Evolutionary conservation across 2,113 vertebrate genomes (phyloP).

Genomic region (Tor tambroides): DNA sequence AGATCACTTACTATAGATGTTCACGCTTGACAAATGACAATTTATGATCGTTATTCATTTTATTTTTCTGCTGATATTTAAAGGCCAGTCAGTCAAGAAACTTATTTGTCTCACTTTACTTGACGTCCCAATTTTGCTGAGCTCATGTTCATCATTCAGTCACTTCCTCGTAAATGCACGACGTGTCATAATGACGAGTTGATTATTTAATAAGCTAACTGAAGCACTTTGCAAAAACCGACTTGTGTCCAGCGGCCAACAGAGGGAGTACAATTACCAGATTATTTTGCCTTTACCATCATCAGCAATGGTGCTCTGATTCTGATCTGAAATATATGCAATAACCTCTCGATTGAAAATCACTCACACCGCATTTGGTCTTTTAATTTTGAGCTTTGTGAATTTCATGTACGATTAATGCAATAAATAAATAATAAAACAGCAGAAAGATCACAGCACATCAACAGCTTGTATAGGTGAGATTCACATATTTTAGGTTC

Average conservation of each 20-base stretch:
- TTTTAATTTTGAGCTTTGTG: conserved; percentile 18
- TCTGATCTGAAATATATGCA: not conserved
- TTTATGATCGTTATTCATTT: not conserved
- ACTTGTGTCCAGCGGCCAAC: conserved; percentile 45
- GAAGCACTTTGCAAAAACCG: not conserved
- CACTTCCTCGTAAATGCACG: not conserved
- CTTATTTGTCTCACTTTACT: not conserved
- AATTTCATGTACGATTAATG: not conserved
- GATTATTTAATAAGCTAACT: not conserved
- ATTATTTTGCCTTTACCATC: not conserved
- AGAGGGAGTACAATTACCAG: conserved; percentile 57
- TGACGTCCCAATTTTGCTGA: not conserved
- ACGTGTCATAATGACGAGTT: not conserved
- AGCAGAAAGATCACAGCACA: not conserved
- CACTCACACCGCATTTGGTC: not conserved
- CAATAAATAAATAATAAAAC: not conserved
- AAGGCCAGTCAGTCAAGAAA: not conserved
- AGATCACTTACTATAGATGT: not conserved
- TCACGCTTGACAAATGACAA: not conserved
- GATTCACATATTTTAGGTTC: no score
- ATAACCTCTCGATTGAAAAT: not conserved
- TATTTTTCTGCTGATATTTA: not conserved
- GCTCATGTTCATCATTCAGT: not conserved
- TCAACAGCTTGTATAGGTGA: no score
- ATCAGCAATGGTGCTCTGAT: not conserved